phyloP scores from a whole-genome alignment of 2,113 vertebrate genomes.

The Scomber scombrus region DNA sequence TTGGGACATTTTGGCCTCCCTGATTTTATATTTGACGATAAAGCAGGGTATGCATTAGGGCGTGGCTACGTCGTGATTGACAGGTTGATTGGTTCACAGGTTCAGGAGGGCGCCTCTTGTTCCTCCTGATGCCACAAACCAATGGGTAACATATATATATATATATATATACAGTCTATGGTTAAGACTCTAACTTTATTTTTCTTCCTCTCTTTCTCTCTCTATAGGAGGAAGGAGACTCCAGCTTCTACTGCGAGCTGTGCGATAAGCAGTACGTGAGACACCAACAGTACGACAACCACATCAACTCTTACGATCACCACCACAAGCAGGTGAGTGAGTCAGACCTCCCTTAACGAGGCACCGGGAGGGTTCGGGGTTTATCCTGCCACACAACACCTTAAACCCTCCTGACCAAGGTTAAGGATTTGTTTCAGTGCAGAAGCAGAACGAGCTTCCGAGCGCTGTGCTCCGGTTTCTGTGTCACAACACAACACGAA shows the following conservation, averaged over 20 bases:
- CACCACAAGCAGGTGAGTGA: constrained; percentile 94
- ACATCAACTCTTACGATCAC: constrained; percentile 98
- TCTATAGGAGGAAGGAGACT: constrained; percentile 69
- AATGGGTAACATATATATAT: too few species aligned
- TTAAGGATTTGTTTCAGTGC: constrained; percentile 49
- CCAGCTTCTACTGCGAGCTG: constrained; percentile 93
- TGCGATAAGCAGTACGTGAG: constrained; percentile 98
- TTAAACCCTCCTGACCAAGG: constrained; percentile 32
- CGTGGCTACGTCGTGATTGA: too few species aligned
- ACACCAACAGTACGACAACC: constrained; percentile 98
- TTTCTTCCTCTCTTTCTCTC: neutral
- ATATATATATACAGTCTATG: too few species aligned
- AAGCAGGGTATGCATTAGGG: too few species aligned
- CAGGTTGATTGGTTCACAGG: too few species aligned
- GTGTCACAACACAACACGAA: constrained; percentile 1
- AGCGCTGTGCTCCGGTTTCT: constrained; percentile 24
- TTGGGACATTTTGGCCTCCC: too few species aligned
- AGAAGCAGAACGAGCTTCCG: neutral
- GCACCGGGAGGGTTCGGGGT: neutral
- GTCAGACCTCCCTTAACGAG: constrained; percentile 32
- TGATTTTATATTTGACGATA: too few species aligned
- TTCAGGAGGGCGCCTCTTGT: too few species aligned
- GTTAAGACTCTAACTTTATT: neutral
- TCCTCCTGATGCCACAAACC: too few species aligned
- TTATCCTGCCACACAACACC: constrained; percentile 14